These are phyloP conservation scores for Idaea biselata DNA, from an alignment of 2,888 invertebrate genomes.

Conservation along the genomic window DNA sequence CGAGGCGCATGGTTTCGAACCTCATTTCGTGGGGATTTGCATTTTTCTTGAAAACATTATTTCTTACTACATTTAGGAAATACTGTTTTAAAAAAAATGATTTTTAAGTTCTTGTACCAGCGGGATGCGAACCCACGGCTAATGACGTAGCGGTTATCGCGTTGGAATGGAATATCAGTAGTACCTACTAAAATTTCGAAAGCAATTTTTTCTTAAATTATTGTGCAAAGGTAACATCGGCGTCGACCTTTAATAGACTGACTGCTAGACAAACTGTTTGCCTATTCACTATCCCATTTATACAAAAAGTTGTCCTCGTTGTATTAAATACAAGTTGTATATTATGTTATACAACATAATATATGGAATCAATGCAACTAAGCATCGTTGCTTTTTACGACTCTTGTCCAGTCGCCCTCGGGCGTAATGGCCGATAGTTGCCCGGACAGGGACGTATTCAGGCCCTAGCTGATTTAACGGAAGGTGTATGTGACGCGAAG, in stretches of 20 bases:
- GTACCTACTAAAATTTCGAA: too few species aligned
- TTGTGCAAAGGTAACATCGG: not conserved
- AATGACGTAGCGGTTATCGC: too few species aligned
- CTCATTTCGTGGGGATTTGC: too few species aligned
- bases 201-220: not conserved
- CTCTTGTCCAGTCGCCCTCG: slow-evolving; percentile 37
- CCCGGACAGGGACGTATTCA: slow-evolving; percentile 17
- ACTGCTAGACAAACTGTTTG: not conserved
- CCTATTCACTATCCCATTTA: not conserved
- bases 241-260: not conserved
- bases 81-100: too few species aligned
- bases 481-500: not conserved
- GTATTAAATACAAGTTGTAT: slow-evolving; percentile 12
- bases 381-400: slow-evolving; percentile 42
- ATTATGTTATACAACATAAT: slow-evolving; percentile 16
- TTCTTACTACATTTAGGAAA: too few species aligned
- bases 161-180: too few species aligned
- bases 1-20: too few species aligned
- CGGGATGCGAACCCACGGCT: too few species aligned
- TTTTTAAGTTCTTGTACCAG: too few species aligned
- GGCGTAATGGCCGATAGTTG: slow-evolving; percentile 31
- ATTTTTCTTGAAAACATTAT: too few species aligned
- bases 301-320: not conserved
- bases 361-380: slow-evolving; percentile 29
- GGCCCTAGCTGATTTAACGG: not conserved